Conservation (phyloP, 2,797 vertebrate genomes). For the Enteromius trimaculatus region DNA sequence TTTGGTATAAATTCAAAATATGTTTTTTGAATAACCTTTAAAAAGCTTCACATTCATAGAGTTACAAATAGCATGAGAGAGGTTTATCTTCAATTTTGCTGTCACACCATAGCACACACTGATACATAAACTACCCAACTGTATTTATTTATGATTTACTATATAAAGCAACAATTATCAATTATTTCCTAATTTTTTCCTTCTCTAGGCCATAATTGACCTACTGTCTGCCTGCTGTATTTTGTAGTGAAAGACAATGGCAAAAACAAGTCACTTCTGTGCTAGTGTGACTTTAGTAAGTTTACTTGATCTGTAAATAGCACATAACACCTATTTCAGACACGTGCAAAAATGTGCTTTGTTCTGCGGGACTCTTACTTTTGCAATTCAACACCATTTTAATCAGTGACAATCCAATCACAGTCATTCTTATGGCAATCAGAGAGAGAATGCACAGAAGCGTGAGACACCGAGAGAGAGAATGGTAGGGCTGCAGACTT, state of each 20-base stretch:
- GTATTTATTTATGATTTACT: background rate
- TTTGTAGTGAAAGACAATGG: background rate
- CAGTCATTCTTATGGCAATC: constrained; percentile 73
- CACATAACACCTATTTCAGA: constrained; percentile 53
- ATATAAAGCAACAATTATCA: background rate
- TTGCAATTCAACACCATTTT: constrained; percentile 64
- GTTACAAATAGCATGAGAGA: no score
- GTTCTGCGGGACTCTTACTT: constrained; percentile 64
- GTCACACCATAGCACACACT: no score
- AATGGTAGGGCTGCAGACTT: constrained; percentile 50
- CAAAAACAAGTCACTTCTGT: constrained; percentile 16
- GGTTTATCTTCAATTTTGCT: no score
- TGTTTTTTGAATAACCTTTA: background rate
- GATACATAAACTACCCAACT: background rate
- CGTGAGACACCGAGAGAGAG: constrained; percentile 49
- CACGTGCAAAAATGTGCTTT: constrained; percentile 62
- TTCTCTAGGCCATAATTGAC: background rate
- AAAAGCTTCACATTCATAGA: background rate
- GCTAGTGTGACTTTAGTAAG: constrained; percentile 18
- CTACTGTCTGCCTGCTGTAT: background rate
- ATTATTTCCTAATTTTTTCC: background rate
- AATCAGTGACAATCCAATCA: constrained; percentile 78
- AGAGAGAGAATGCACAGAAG: constrained; percentile 60
- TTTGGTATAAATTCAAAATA: background rate
- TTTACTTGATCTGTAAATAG: constrained; percentile 57